Percentiles rank a stretch among this genome's conserved stretches.
Conservation (phyloP, 2,113 vertebrate genomes). For the Glaucidium brasilianum region DNA sequence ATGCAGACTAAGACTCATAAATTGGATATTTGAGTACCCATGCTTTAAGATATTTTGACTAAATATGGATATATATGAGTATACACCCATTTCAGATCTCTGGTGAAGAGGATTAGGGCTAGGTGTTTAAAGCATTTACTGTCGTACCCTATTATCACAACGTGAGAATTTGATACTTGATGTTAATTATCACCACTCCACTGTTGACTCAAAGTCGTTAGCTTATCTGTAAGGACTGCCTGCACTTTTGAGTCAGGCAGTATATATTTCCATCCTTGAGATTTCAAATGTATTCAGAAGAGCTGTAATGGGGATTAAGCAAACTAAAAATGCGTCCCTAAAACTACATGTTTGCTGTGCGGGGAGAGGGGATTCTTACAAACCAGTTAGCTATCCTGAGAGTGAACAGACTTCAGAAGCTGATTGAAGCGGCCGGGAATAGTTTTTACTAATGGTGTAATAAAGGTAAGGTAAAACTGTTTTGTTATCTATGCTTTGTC, state of each 20-base stretch:
- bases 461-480: neutral
- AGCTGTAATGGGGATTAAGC: neutral
- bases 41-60: neutral
- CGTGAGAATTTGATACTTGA: neutral
- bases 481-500: neutral
- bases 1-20: neutral
- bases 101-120: neutral
- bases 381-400: neutral
- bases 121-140: neutral
- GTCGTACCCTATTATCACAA: neutral
- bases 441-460: neutral
- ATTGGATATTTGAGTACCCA: neutral
- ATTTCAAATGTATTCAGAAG: neutral
- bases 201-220: neutral
- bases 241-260: neutral
- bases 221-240: neutral
- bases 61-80: neutral
- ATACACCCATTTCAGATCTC: neutral
- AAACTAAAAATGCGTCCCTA: neutral
- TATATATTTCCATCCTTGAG: neutral
- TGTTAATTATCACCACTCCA: rapidly evolving
- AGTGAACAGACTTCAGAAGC: neutral
- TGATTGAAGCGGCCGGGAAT: neutral
- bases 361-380: neutral
- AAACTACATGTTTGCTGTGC: neutral